Conservation (phyloP, 2,113 vertebrate genomes). For the Rhizomys pruinosus region DNA sequence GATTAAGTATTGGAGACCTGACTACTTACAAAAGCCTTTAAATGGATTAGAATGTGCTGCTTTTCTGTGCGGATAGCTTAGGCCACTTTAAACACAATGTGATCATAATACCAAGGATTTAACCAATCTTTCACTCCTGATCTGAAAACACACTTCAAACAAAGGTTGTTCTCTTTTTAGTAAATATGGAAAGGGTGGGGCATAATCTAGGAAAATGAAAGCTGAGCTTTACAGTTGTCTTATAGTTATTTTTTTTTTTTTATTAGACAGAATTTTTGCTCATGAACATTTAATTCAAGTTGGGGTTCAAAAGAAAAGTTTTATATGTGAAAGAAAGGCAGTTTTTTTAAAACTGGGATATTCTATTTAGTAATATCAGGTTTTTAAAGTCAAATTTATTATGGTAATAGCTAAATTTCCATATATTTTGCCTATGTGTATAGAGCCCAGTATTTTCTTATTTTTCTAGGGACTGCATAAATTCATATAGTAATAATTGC, state of each 20-base stretch:
- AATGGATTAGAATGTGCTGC: slow-evolving; percentile 76
- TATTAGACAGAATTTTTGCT: background rate
- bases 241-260: no score
- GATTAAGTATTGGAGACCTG: slow-evolving; percentile 72
- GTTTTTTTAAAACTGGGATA: background rate
- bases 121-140: slow-evolving; percentile 66
- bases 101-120: slow-evolving; percentile 64
- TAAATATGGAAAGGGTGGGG: slow-evolving; percentile 51
- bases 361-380: background rate
- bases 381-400: background rate
- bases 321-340: background rate
- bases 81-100: slow-evolving; percentile 67
- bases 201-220: background rate
- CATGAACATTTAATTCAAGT: background rate
- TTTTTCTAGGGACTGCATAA: background rate
- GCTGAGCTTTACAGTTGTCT: background rate
- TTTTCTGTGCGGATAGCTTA: slow-evolving; percentile 68
- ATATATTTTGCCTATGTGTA: background rate
- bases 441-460: background rate
- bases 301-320: background rate
- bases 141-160: slow-evolving; percentile 58
- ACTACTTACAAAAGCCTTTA: slow-evolving; percentile 69
- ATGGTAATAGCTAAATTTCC: background rate
- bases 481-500: background rate
- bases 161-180: slow-evolving; percentile 39